Conservation (phyloP, 53 echinoderm and acorn worm genomes). For the Pentamera pediparva region DNA sequence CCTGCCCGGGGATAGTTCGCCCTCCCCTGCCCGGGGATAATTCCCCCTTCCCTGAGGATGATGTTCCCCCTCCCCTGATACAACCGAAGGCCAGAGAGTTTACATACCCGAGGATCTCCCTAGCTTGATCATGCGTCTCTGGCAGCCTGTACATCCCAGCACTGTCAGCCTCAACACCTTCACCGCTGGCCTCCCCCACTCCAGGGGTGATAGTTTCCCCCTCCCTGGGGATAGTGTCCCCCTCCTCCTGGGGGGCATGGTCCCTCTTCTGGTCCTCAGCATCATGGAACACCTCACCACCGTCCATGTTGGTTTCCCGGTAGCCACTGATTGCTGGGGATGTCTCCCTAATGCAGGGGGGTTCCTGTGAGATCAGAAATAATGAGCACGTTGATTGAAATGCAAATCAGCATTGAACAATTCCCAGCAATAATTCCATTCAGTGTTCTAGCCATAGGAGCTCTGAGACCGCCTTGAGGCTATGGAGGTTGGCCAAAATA, state of each 20-base stretch:
- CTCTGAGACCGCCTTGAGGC: no score
- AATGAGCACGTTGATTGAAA: no score
- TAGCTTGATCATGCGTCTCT: neutral
- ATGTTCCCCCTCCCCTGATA: neutral
- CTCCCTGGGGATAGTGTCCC: constrained; percentile 9
- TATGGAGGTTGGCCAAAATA: no score
- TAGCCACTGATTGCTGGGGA: no score
- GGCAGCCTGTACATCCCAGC: neutral
- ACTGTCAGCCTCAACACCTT: neutral
- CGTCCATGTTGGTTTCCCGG: constrained; percentile 38
- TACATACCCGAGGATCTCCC: constrained; percentile 21
- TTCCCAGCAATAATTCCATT: neutral
- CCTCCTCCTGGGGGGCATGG: constrained; percentile 6
- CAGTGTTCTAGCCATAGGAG: no score
- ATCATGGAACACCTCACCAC: constrained; percentile 81
- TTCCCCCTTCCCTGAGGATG: neutral
- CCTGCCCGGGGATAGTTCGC: no score
- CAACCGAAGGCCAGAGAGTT: neutral
- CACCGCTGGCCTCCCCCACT: neutral
- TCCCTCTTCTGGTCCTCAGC: no score
- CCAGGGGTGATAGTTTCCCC: neutral
- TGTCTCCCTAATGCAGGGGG: no score
- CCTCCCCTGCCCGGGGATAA: neutral
- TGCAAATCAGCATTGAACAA: neutral
- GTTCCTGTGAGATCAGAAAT: no score